Evolutionary conservation across 2,888 invertebrate species (phyloP), one percentile per base, ranked within the genome.

Genomic region (Meta bourneti): DNA sequence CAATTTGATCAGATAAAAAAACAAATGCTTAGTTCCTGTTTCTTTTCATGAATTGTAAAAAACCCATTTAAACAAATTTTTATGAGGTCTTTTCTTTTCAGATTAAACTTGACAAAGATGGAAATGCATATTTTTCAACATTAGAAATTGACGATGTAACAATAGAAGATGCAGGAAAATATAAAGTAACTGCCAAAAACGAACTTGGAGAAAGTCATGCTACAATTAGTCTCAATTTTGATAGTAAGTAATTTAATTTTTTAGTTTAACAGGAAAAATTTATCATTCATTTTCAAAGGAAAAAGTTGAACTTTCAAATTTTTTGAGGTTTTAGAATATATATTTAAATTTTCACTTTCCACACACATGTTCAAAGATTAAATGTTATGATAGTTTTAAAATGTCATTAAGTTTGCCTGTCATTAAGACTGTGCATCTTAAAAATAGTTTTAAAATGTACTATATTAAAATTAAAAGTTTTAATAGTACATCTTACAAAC

Each of bases 161-260:
- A 93, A 98, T 98, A 94, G 98, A 98, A 96, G 98, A 98, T 96
- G 98, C 98, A 95, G 98, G 98, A 95, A 98, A 98, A 96, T 98
- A 98, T 96, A 97, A 98, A 96, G 98, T 98, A 94, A 98, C 98
- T 94, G 98, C 98, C 94, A 99, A 99, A 96, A 99, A 98, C 96
- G 98, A 98, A 96, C 97, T 98, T 94, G 99, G 99, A 95, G 99
- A 99, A 96, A 98, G 98, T 95, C 98, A 98, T 95, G 98, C 98
- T 93, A 98, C 98, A 93, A 98, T 98, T 95, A 98, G 98, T 96
- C 97, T 99, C 94, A 99, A 99, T 96, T 98, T 99, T 96, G 98
- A 98, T 97, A 98, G 99, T 99, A 96, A 98, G 98, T 97, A 20
- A 49, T 70, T 49, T 75, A 80, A 19, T 11, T 48, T 70, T 74